Base-by-base conservation (phyloP, 1,140 invertebrate genomes). In the Trinorchestia longiramus region DNA sequence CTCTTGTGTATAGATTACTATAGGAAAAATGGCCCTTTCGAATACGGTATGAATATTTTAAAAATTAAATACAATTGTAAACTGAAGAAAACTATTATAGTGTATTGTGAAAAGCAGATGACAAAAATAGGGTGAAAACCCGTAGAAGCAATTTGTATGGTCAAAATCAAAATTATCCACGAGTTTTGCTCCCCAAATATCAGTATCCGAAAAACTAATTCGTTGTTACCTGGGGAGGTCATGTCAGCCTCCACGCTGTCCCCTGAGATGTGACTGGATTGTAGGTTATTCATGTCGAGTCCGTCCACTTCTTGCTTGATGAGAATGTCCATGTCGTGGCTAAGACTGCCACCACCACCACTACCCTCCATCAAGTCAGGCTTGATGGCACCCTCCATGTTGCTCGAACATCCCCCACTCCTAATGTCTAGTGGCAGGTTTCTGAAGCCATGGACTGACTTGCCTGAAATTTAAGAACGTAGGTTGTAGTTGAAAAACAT, bases 291-390 rank as follows among this genome's bases (percentile, higher is more conserved):
- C 92, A 94, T 45, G 40, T 94, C 92, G 41, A 94, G 92, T 15
- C 92, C 92, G 40, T 94, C 92, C 92, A 94, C 92, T 40, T 94
- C 92, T 44, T 94, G 92, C 44, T 94, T 94, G 92, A 94, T 94
- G 92, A 94, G 92, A 19, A 94, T 43, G 11, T 94, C 92, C 92
- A 94, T 47, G 44, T 94, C 92, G 40, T 94, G 92, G 40, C 92
- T 94, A 19, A 94, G 92, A n/a, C 92, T 94, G 8, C 92, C 92
- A 11, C 88, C 88, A 36, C 62, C 62, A 19, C n/a, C n/a, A n/a
- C n/a, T n/a, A 53, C 88, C 88, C 41, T 91, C 88, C 88, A 91
- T 91, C 6, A 91, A 28, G 41, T 91, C 88, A 42, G 88, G 88
- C 44, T 94, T 43, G 43, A 94, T 45, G 44, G 92, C 43, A 40